These are phyloP conservation scores for Limenitis camilla DNA, from an alignment of 2,888 invertebrate species.

Conservation along the genomic window DNA sequence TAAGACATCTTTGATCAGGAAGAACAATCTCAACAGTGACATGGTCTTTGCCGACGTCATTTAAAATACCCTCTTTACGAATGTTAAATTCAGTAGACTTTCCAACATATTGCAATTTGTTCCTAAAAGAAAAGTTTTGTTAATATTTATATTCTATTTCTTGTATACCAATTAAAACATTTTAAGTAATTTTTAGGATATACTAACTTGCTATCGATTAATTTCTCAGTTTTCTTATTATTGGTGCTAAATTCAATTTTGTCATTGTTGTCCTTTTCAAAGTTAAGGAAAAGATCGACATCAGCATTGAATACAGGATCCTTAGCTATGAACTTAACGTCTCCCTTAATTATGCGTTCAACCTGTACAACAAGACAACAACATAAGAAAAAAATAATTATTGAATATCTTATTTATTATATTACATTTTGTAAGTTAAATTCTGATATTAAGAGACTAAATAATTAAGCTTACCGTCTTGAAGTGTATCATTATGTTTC, in stretches of 20 bases:
- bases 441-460: no score
- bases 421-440: background rate
- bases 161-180: no score
- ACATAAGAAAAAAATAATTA: no score
- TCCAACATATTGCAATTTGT: conserved; percentile 57
- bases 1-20: conserved; percentile 58
- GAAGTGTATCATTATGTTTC: conserved; percentile 73
- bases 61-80: conserved; percentile 36
- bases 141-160: no score
- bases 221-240: conserved; percentile 66
- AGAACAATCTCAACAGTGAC: conserved; percentile 56
- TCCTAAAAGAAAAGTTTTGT: conserved; percentile 40
- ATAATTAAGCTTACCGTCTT: conserved; percentile 49
- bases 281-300: conserved; percentile 79
- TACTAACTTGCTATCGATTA: conserved; percentile 77
- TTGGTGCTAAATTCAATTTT: conserved; percentile 79
- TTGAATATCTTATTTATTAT: no score
- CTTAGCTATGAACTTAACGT: conserved; percentile 76
- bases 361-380: conserved; percentile 41
- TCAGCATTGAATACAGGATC: conserved; percentile 77
- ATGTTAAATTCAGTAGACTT: conserved; percentile 57
- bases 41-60: conserved; percentile 40
- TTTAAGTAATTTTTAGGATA: background rate
- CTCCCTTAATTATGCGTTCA: conserved; percentile 76
- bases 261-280: conserved; percentile 80